Evolutionary conservation across 1,140 invertebrate species (phyloP).

Genomic region (Tetramorium parvispinum): DNA sequence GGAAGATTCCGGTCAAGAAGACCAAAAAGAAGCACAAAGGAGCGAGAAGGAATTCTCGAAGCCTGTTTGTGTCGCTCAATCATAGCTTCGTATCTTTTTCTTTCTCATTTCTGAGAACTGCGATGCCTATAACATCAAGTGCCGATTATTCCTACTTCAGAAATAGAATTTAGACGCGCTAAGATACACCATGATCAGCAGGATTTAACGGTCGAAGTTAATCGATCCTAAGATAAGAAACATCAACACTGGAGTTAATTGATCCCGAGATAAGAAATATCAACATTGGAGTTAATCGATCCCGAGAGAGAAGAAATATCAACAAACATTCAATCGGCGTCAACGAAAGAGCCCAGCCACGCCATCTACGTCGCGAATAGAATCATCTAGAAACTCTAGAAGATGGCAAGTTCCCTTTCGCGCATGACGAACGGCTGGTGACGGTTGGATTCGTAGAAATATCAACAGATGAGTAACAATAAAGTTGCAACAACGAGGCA

Average conservation of each 20-base stretch:
- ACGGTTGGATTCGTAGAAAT: not conserved
- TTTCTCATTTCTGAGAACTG: not conserved
- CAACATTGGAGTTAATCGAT: not conserved
- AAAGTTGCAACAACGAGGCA: not conserved
- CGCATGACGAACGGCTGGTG: not conserved
- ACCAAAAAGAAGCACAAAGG: not conserved
- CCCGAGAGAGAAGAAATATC: not conserved
- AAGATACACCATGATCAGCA: too few relatives aligned
- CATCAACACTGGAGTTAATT: not conserved
- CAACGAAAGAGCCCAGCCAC: not conserved
- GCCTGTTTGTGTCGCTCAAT: too few relatives aligned
- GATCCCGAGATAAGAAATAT: too few relatives aligned
- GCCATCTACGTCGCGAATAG: not conserved
- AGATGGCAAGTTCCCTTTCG: not conserved
- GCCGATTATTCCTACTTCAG: not conserved
- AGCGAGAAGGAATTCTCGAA: not conserved
- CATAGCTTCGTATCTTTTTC: not conserved
- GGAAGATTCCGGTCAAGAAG: not conserved
- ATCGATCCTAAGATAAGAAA: not conserved
- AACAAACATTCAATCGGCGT: not conserved
- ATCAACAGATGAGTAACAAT: not conserved
- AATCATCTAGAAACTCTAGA: constrained; percentile 3
- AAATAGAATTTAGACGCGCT: not conserved
- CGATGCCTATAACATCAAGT: not conserved
- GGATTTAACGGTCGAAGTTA: not conserved